Evolutionary conservation across 2,113 vertebrate species (phyloP), one percentile per base, ranked within the genome.

Genomic region (Guaruba guarouba): DNA sequence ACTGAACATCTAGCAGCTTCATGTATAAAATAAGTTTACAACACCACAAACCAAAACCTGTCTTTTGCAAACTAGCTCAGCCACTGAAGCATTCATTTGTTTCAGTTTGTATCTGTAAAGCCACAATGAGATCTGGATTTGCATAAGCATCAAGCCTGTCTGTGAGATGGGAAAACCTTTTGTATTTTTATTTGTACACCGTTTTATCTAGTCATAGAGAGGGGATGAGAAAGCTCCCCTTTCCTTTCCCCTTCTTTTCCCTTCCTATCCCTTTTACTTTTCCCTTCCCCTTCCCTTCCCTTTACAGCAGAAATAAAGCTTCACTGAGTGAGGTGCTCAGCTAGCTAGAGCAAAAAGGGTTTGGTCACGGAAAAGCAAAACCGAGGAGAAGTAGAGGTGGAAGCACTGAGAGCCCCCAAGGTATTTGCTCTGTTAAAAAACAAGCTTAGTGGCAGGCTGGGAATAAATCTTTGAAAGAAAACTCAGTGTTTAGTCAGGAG

Each of bases 21-120:
- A 4, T 44, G n/a, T 51, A 44, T 37, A 86, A 82, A 88, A 37
- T 16, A 67, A 82, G 25, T 28, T 91, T 33, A 82, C 8, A 63
- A 9, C 15, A 67, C 19, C 57, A 44, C 4, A 14, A 85, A 55
- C 49, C 14, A 55, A 63, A 75, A 92, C 1, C 20, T 29, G 6
- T 29, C 57, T 89, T 91, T 78, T 66, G 81, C 59, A 84, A 92
- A 78, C n/a, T 20, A 89, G 57, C 43, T 73, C 48, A 91, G 62
- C 28, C 64, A 68, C 33, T n/a, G 57, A 78, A 73, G 75, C 33
- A 78, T 51, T 82, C 6, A 13, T 73, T 87, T 44, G 24, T 69
- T 91, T 89, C 14, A 6, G n/a, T 46, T 87, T 68, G 20, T 2
- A 3, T 22, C 37, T 71, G 22, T 57, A 75, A 81, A 84, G 39